Evolutionary conservation across 2,888 invertebrate genomes (phyloP).

Genomic region (Acleris cristana): DNA sequence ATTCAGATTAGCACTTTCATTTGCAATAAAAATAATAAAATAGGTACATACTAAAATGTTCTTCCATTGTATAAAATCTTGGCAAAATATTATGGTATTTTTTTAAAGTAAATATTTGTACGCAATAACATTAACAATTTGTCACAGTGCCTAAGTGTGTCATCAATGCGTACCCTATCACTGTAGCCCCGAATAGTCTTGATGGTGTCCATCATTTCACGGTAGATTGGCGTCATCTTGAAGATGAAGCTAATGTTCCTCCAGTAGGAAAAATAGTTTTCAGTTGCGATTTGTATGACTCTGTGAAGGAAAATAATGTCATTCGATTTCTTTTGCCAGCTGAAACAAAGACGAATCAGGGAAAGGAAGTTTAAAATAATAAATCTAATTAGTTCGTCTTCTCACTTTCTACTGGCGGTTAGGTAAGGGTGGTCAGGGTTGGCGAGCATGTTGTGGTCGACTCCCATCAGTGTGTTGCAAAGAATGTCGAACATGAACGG

Average conservation of each 20-base stretch:
- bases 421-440: slow-evolving; percentile 49
- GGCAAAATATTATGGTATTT: no score
- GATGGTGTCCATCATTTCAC: slow-evolving; percentile 48
- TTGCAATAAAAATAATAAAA: no score
- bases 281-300: slow-evolving; percentile 46
- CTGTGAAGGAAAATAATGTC: slow-evolving; percentile 40
- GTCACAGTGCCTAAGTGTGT: no score
- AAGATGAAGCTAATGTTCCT: slow-evolving; percentile 48
- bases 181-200: slow-evolving; percentile 45
- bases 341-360: background rate
- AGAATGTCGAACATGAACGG: slow-evolving; percentile 54
- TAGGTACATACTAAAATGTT: no score
- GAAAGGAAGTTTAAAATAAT: background rate
- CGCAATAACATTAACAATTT: no score
- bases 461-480: slow-evolving; percentile 49
- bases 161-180: slow-evolving; percentile 40
- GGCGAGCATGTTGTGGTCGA: slow-evolving; percentile 44
- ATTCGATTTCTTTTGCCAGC: background rate
- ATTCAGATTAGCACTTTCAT: background rate
- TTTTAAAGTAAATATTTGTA: no score
- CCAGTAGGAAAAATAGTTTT: slow-evolving; percentile 54
- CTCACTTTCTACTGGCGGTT: slow-evolving; percentile 46
- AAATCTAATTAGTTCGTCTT: slow-evolving; percentile 21
- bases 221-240: slow-evolving; percentile 45
- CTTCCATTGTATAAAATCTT: no score